Conservation (phyloP, 2,113 vertebrate genomes). For the Oxyruncus cristatus region DNA sequence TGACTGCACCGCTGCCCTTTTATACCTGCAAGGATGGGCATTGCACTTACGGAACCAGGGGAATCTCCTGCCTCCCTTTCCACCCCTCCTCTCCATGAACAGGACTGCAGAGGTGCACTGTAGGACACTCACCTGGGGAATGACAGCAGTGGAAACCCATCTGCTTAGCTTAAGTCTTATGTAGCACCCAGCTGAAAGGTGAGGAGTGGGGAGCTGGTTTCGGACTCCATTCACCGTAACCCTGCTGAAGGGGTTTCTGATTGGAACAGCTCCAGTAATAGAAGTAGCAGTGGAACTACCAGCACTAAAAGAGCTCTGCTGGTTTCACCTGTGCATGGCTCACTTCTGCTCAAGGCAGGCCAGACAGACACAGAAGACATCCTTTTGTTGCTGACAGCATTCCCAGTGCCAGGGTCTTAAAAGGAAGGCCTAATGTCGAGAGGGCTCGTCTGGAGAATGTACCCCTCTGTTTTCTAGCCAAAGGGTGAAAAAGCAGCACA, state of each 20-base stretch:
- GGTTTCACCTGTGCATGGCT: neutral
- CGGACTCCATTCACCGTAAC: neutral
- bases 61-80: neutral
- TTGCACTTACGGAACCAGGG: neutral
- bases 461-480: neutral
- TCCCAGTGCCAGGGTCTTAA: neutral
- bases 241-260: neutral
- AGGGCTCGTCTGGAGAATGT: neutral
- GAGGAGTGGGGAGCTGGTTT: neutral
- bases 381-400: neutral
- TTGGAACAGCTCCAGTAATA: neutral
- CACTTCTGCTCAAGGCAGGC: neutral
- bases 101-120: neutral
- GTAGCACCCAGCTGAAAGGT: neutral
- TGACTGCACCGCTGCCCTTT: conserved; percentile 30
- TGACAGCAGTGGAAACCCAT: neutral
- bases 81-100: neutral
- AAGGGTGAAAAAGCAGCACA: neutral
- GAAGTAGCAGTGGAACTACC: neutral
- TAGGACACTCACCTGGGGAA: neutral
- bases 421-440: neutral
- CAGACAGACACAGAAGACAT: neutral
- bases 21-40: conserved; percentile 25
- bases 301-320: neutral
- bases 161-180: neutral